phyloP scores from a whole-genome alignment of 2,113 vertebrate species.

The human (Homo sapiens) region GRCh38 chr7:150300501-150301000 shows the following conservation, averaged over 20 bases:
- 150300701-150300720: background rate
- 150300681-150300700: background rate
- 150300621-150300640: background rate
- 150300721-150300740: background rate
- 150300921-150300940: background rate
- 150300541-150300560: background rate
- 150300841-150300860: background rate
- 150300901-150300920: background rate
- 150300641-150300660: background rate
- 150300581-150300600: too few relatives aligned
- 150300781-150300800: background rate
- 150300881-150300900: rapidly evolving
- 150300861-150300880: rapidly evolving
- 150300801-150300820: background rate
- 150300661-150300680: background rate
- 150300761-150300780: background rate
- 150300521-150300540: background rate
- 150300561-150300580: background rate
- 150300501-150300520: background rate
- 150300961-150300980: background rate
- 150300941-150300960: too few relatives aligned
- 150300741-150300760: background rate
- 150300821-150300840: background rate
- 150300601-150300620: background rate
- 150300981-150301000: background rate